Percentiles rank a stretch among this genome's conserved stretches.
phyloP scores from a whole-genome alignment of 2,113 vertebrate species.

The Oryctolagus cuniculus region mOryCun1.1 NC_091447.1:61453001-61453500 shows the following conservation, averaged over 20 bases:
- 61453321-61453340: conserved; percentile 92
- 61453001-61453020: rapidly evolving
- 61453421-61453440: conserved; percentile 96
- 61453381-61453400: conserved; percentile 97
- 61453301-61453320: conserved; percentile 95
- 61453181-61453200: neutral
- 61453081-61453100: neutral
- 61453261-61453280: neutral
- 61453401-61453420: conserved; percentile 98
- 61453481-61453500: neutral
- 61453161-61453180: too few species aligned
- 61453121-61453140: too few species aligned
- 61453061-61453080: neutral
- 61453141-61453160: neutral
- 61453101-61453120: neutral
- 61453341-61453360: conserved; percentile 93
- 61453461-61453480: neutral
- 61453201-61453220: neutral
- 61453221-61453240: rapidly evolving
- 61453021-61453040: neutral
- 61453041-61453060: neutral
- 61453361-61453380: conserved; percentile 97
- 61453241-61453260: neutral
- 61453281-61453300: conserved; percentile 80
- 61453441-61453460: conserved; percentile 87